These are phyloP conservation scores for Tachystola acroxantha DNA, from an alignment of 2,888 invertebrate species.

Conservation along the genomic window DNA sequence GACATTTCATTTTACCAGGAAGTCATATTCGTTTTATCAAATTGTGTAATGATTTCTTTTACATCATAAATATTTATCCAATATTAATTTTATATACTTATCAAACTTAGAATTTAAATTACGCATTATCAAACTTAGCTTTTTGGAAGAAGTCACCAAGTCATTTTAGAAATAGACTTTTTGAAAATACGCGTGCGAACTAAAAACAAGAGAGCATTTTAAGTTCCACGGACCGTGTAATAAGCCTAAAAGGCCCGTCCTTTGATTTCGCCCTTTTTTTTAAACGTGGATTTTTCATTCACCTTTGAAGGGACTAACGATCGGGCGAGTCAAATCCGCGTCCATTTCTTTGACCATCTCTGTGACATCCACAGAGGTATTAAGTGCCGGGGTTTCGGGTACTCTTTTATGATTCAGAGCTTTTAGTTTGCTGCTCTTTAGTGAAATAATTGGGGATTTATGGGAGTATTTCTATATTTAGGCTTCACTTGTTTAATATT, in stretches of 20 bases:
- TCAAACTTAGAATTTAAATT: too few relatives aligned
- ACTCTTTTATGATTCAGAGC: slow-evolving; percentile 6
- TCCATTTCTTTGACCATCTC: slow-evolving; percentile 37
- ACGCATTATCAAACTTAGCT: too few relatives aligned
- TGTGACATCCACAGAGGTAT: slow-evolving; percentile 33
- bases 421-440: background rate
- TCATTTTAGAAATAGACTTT: background rate
- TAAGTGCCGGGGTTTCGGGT: slow-evolving; percentile 21
- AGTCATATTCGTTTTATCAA: too few relatives aligned
- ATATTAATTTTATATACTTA: too few relatives aligned
- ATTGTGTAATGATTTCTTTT: too few relatives aligned
- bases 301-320: slow-evolving; percentile 54
- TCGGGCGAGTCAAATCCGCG: slow-evolving; percentile 36
- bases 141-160: slow-evolving; percentile 6
- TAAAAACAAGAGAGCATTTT: slow-evolving; percentile 35
- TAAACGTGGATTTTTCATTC: slow-evolving; percentile 50
- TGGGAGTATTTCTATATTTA: too few relatives aligned
- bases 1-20: too few relatives aligned
- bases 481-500: too few relatives aligned
- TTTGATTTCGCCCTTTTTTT: slow-evolving; percentile 55
- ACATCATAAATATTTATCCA: too few relatives aligned
- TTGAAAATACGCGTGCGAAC: slow-evolving; percentile 10
- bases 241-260: slow-evolving; percentile 59
- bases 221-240: slow-evolving; percentile 47
- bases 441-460: too few relatives aligned